Conservation (phyloP, 2,113 vertebrate genomes). For the Bos taurus region DNA sequence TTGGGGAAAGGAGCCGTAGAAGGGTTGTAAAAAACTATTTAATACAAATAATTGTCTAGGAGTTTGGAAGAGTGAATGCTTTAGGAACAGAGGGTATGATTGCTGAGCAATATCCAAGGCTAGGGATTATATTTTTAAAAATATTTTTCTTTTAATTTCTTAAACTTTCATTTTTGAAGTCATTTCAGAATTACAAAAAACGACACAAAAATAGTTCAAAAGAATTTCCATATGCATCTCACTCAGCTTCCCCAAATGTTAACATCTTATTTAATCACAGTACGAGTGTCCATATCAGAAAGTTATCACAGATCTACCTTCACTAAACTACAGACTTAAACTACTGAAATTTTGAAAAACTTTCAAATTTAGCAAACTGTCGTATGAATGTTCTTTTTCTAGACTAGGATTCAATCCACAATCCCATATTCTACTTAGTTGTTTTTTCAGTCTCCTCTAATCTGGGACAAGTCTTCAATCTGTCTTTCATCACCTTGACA, state of each 20-base stretch:
- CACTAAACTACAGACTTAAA: background rate
- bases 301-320: background rate
- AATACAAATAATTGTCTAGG: background rate
- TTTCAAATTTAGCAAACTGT: background rate
- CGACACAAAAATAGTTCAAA: background rate
- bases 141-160: background rate
- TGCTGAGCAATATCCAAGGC: background rate
- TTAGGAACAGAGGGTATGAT: background rate
- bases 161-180: constrained; percentile 10
- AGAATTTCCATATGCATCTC: background rate
- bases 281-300: background rate
- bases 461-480: background rate
- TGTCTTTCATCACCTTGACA: background rate
- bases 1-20: background rate
- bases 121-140: background rate
- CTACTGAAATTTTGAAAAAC: background rate
- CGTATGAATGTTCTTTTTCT: background rate
- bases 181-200: background rate
- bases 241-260: background rate
- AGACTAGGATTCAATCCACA: background rate
- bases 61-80: background rate
- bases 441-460: background rate
- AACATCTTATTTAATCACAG: background rate
- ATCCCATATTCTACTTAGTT: background rate
- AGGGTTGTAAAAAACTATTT: background rate